Evolutionary conservation across 1,140 invertebrate genomes (phyloP).

Genomic region (Aphidius ervi): DNA sequence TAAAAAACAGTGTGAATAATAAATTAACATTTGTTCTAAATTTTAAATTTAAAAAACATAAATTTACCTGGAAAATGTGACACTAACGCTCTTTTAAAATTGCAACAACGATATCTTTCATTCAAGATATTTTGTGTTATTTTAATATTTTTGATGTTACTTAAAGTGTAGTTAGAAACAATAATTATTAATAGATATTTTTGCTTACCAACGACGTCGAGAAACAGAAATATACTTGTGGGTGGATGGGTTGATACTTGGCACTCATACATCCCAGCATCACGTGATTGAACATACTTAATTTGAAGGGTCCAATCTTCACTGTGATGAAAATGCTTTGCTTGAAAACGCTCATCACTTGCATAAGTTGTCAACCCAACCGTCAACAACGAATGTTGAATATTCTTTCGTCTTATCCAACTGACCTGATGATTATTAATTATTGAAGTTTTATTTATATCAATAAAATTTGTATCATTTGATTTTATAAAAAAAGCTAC

Average conservation of each 20-base stretch:
- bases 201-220: slow-evolving; percentile 79
- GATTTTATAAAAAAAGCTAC: too few relatives aligned
- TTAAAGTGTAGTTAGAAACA: neutral
- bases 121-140: too few relatives aligned
- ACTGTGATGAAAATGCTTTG: slow-evolving; percentile 77
- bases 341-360: slow-evolving; percentile 81
- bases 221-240: slow-evolving; percentile 74
- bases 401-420: slow-evolving; percentile 75
- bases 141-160: too few relatives aligned
- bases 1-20: too few relatives aligned
- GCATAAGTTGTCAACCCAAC: slow-evolving; percentile 79
- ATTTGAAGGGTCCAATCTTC: slow-evolving; percentile 87
- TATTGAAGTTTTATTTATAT: too few relatives aligned
- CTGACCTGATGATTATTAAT: slow-evolving; percentile 59
- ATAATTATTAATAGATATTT: slow-evolving; percentile 27
- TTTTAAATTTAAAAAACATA: too few relatives aligned
- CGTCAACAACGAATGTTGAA: slow-evolving; percentile 69
- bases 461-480: too few relatives aligned
- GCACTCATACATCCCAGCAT: slow-evolving; percentile 81
- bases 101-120: too few relatives aligned
- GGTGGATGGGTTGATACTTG: slow-evolving; percentile 85
- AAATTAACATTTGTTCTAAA: too few relatives aligned
- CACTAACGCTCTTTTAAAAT: too few relatives aligned
- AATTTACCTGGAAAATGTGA: too few relatives aligned
- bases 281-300: slow-evolving; percentile 73